A percentile compares a stretch with the other conserved stretches of the same genome.
Evolutionary conservation across 2,888 invertebrate genomes (phyloP).

Genomic region (Parascotia fuliginaria): DNA sequence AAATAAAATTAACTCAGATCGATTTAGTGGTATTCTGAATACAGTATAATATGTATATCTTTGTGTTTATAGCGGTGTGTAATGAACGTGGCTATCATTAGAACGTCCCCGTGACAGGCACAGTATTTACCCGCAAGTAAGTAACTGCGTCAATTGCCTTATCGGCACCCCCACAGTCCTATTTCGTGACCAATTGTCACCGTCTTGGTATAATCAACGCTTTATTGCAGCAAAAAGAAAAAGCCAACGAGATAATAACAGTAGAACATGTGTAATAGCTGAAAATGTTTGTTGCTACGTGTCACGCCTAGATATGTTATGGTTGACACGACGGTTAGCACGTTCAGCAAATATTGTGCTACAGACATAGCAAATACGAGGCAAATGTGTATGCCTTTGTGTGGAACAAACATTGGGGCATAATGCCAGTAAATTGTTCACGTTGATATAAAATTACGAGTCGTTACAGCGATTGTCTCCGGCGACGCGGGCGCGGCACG

Average conservation of each 20-base stretch:
- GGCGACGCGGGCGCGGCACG: constrained; percentile 64
- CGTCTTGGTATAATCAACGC: constrained; percentile 76
- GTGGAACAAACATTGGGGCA: constrained; percentile 74
- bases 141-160: constrained; percentile 55
- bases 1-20: constrained; percentile 40
- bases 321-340: constrained; percentile 78
- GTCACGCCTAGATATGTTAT: constrained; percentile 79
- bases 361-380: constrained; percentile 78
- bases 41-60: constrained; percentile 24
- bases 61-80: constrained; percentile 28
- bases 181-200: constrained; percentile 66
- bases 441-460: constrained; percentile 76
- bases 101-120: constrained; percentile 19
- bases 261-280: constrained; percentile 73
- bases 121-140: constrained; percentile 44
- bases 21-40: constrained; percentile 33
- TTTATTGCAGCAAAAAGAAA: constrained; percentile 79
- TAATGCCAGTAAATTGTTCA: constrained; percentile 64
- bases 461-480: constrained; percentile 73
- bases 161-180: constrained; percentile 72
- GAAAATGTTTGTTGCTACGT: constrained; percentile 73
- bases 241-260: constrained; percentile 73
- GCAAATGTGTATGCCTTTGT: constrained; percentile 58
- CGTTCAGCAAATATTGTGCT: constrained; percentile 84
- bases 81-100: constrained; percentile 35